Base-by-base conservation (phyloP, 2,888 invertebrate genomes). In the Chymomyza fuscimana region DNA sequence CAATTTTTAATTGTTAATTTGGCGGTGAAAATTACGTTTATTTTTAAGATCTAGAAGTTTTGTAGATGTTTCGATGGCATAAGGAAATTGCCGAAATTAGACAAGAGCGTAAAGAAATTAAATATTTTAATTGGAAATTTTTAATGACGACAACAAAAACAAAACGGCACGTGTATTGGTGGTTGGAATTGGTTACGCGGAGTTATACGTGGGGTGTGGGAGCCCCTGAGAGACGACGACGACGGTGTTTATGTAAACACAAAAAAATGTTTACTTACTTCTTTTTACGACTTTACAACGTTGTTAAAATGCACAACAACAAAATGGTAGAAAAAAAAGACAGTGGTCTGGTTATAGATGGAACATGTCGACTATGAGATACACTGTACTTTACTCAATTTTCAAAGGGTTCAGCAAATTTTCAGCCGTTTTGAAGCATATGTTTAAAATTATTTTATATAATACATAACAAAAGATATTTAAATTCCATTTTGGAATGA, bases 41-140 rank as follows among this genome's bases (percentile, higher is more conserved):
- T 73, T 70, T 74, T 76, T 75, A 70, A 83, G 25, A 15, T 40
- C 40, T 32, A 7, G 32, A 32, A 32, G 32, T 32, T 32, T 40
- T 3, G 40, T 12, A 9, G 40, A 40, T 40, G 78, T 69, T 70
- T 58, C 5, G 5, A 46, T 46, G 25, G 66, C 67, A 60, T 67
- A 50, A 69, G 68, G 74, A 65, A 63, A 64, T 70, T 70, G 19
- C 67, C 72, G 67, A 65, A 81, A 88, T 88, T 85, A 86, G 85
- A 83, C 88, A 82, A 88, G 63, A 77, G 75, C 77, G 74, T 76
- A 88, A 86, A 78, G 79, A 87, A 86, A 86, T 86, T 89, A 86
- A 89, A 89, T 86, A 86, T 89, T 86, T 86, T 86, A 86, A 89
- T 86, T 86, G 89, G 87, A 89, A 78, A 87, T 89, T 83, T 88